phyloP scores from a whole-genome alignment of 2,888 invertebrate species.

The Empis livida region DNA sequence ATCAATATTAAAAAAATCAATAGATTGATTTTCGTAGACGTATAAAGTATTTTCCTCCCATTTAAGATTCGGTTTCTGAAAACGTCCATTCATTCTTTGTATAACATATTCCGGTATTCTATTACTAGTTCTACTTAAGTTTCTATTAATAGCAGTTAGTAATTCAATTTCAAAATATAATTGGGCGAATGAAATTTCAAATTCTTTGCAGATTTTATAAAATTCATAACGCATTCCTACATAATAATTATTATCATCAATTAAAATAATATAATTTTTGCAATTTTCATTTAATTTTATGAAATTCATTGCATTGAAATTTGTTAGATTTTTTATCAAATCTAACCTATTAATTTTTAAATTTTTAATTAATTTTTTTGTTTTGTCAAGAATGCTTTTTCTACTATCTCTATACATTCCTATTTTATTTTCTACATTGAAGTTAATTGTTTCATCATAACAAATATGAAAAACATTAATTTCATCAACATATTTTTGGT shows the following conservation, averaged over 20 bases:
- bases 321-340: neutral
- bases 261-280: slow-evolving; percentile 20
- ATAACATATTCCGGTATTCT: slow-evolving; percentile 19
- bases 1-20: neutral
- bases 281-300: neutral
- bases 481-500: slow-evolving; percentile 10
- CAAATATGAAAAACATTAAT: slow-evolving; percentile 24
- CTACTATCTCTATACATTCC: slow-evolving; percentile 17
- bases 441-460: slow-evolving; percentile 22
- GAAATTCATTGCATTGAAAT: neutral
- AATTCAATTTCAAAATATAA: slow-evolving; percentile 18
- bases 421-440: slow-evolving; percentile 5
- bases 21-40: neutral
- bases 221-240: slow-evolving; percentile 30
- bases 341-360: neutral
- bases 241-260: slow-evolving; percentile 33
- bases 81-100: slow-evolving; percentile 19
- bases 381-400: slow-evolving; percentile 11
- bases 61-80: slow-evolving; percentile 19
- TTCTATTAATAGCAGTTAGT: slow-evolving; percentile 15
- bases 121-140: slow-evolving; percentile 14
- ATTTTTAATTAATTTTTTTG: slow-evolving; percentile 15
- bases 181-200: slow-evolving; percentile 20
- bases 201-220: slow-evolving; percentile 20
- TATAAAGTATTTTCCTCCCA: slow-evolving; percentile 10